Evolutionary conservation across 2,888 invertebrate species (phyloP), one percentile per base, ranked within the genome.

Genomic region (Hirtodrosophila cameraria): DNA sequence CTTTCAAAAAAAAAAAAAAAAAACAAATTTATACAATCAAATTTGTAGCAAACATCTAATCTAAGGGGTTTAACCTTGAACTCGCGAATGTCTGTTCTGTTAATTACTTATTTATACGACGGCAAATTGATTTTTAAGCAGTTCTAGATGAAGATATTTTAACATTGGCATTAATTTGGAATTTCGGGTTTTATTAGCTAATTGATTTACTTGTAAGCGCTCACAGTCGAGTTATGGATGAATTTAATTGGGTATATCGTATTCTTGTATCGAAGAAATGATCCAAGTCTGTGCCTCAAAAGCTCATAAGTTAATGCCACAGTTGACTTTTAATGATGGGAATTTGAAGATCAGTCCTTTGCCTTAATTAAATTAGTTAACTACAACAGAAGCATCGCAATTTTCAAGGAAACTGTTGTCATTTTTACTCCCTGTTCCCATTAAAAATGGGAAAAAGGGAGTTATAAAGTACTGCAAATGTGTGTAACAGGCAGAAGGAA

Each of bases 61-160:
- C 54, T 57, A 49, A 36, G 9, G 30, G 25, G 33, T 8, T 33
- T 65, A 73, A 66, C 82, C 86, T 85, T 82, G 86, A 85, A 82
- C 82, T 65, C 71, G 36, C 27, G 15, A 18, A 31, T 48, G 52
- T 68, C 57, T 52, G 35, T 30, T 80, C 62, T 36, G 48, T 68
- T 80, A 85, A 83, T 82, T 80, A 63, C 46, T 77, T 71, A 75
- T 66, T 73, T 76, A 79, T 68, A 48, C 67, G 52, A 15, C 48
- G 39, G 46, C 62, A 67, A 75, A 84, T 74, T 77, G 73, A 78
- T 75, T 79, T 75, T 59, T 35, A 72, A 83, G 64, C 72, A 64
- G 71, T 69, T 77, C 62, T 67, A 46, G 49, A 9, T 33, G 8
- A 16, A 2, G 31, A n/a, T 27, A 35, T 23, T 45, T 36, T 30